Evolutionary conservation across 1,140 invertebrate species (phyloP).

Genomic region (Drosophila repleta): DNA sequence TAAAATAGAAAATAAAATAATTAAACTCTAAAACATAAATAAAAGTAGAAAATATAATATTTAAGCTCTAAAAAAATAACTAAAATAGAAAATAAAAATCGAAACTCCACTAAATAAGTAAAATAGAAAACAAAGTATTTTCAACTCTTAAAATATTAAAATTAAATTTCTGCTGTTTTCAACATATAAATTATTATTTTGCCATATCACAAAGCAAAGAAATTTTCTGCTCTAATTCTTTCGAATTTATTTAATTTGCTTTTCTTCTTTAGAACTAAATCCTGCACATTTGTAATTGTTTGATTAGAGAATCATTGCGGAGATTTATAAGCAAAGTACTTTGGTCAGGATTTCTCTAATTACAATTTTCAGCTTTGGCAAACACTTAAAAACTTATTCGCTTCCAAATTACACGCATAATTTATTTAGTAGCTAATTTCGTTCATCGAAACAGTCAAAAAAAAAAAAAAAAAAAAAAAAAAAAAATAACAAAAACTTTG

Average conservation of each 20-base stretch:
- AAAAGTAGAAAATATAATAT: too few relatives aligned
- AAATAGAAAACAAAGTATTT: too few relatives aligned
- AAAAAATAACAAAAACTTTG: constrained; percentile 38
- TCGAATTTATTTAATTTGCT: background rate
- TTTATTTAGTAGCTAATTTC: constrained; percentile 43
- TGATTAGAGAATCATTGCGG: constrained; percentile 6
- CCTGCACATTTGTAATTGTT: constrained; percentile 17
- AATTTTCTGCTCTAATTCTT: background rate
- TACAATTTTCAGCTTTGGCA: constrained; percentile 50
- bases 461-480: constrained; percentile 19
- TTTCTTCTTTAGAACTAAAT: background rate
- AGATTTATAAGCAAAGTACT: constrained; percentile 25
- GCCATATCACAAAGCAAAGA: too few relatives aligned
- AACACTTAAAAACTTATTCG: constrained; percentile 46
- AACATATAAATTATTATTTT: too few relatives aligned
- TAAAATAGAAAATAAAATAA: too few relatives aligned
- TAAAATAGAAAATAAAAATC: too few relatives aligned
- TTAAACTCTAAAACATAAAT: too few relatives aligned
- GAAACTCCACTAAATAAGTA: too few relatives aligned
- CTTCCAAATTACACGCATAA: constrained; percentile 52
- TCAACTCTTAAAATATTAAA: background rate
- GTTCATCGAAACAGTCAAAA: constrained; percentile 12
- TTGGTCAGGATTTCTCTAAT: constrained; percentile 36
- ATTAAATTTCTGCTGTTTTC: too few relatives aligned
- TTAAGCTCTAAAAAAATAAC: background rate